Evolutionary conservation across 2,113 vertebrate species (phyloP), one percentile per base, ranked within the genome.

Genomic region (Malurus elegans): DNA sequence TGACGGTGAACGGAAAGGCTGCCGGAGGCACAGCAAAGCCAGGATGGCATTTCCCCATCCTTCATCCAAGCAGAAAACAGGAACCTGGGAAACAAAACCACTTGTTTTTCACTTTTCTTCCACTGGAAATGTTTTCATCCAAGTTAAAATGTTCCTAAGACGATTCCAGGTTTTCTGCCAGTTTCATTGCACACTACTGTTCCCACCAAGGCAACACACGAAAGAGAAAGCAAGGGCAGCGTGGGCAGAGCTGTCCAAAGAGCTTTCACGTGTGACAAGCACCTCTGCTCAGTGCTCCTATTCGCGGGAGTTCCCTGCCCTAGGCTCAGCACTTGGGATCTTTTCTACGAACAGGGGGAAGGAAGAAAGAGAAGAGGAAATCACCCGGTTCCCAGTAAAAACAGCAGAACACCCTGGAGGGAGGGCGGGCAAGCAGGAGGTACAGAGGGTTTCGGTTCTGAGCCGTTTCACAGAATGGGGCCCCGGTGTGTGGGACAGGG

Each of bases 321-420:
- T 5, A 3, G 4, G 5, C 34, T 45, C 4, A 0, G 53, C 13
- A 1, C 73, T 57, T 1, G 48, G 91, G 62, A 60, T 51, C 62
- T 88, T 92, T 95, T 95, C 96, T 90, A 31, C 3, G 79, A 96
- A 94, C 10, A 28, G 48, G 82, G 31, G 82, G 58, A 95, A 93
- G 82, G 88, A 64, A 88, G 88, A 94, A 38, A 79, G 88, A 66
- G 61, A 38, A 66, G 93, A 94, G 93, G 95, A 96, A 96, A 92
- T 96, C 95, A 74, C 76, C 69, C 16, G 0, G 24, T 80, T 92
- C 60, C 72, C 26, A 69, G 93, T 89, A 93, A 65, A 82, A 93
- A 32, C 1, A 93, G 53, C 66, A 72, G 75, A 81, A 19, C 8
- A 0, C 19, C 25, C 34, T 6, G 25, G 18, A 48, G 45, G 50